Evolutionary conservation across 1,140 invertebrate genomes (phyloP).

Genomic region (Orchesella cincta): DNA sequence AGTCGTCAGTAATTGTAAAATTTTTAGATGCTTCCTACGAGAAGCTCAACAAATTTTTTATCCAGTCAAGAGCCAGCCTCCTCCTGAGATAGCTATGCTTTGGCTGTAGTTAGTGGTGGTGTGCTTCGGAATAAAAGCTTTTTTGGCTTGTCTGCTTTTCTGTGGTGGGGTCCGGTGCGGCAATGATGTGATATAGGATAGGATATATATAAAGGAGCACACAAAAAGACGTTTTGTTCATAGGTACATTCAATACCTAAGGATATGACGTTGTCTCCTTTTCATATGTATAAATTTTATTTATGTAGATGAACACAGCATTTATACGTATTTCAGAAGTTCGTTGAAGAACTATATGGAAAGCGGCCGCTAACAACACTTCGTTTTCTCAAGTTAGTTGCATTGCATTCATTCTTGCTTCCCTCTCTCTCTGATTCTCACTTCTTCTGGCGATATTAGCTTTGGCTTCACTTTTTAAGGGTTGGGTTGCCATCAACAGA

Average conservation of each 20-base stretch:
- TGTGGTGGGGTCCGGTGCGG: background rate
- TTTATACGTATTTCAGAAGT: background rate
- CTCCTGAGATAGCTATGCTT: slow-evolving; percentile 6
- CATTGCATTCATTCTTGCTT: too few relatives aligned
- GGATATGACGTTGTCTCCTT: too few relatives aligned
- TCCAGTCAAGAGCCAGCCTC: background rate
- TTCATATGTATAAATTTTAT: too few relatives aligned
- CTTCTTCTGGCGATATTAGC: too few relatives aligned
- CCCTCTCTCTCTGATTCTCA: too few relatives aligned
- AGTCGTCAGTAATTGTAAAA: background rate
- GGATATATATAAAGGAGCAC: too few relatives aligned
- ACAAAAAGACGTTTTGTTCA: too few relatives aligned
- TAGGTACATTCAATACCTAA: too few relatives aligned
- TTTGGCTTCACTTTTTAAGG: too few relatives aligned
- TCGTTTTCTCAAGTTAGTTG: too few relatives aligned
- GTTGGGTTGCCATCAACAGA: too few relatives aligned
- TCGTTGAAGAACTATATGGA: background rate
- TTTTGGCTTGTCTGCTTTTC: background rate
- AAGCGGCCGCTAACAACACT: background rate
- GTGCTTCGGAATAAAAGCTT: background rate
- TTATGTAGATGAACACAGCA: background rate
- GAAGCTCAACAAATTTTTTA: background rate
- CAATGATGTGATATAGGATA: background rate
- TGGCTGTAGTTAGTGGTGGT: background rate
- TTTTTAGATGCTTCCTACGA: background rate